A percentile compares a stretch with the other conserved stretches of the same genome.
Conservation (phyloP, 2,113 vertebrate genomes). For the Pantherophis guttatus region DNA sequence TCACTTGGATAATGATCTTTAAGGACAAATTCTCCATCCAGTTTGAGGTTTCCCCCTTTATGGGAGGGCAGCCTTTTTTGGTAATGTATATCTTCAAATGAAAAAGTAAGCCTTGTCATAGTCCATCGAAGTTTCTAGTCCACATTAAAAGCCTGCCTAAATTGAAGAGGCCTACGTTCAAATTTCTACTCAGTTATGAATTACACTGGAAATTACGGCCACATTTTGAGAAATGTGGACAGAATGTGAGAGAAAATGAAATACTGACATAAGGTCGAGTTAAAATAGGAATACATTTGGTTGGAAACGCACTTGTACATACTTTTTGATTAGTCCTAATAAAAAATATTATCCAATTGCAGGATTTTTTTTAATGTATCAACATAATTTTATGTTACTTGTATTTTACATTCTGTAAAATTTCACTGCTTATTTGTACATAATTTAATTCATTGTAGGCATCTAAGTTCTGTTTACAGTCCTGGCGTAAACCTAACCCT, state of each 20-base stretch:
- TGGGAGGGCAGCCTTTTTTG: neutral
- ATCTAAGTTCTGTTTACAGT: neutral
- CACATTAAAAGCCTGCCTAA: neutral
- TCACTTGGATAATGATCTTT: neutral
- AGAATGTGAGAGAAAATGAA: neutral
- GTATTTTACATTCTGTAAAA: neutral
- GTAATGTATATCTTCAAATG: neutral
- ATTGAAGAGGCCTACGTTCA: neutral
- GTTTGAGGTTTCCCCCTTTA: neutral
- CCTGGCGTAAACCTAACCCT: neutral
- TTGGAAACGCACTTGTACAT: neutral
- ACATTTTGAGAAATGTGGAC: neutral
- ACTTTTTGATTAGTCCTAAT: neutral
- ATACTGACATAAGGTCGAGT: neutral
- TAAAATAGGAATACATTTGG: neutral
- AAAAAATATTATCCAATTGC: neutral
- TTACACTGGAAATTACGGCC: neutral
- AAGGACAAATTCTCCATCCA: neutral
- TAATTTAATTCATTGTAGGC: no score
- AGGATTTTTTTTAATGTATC: neutral
- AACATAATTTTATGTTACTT: neutral
- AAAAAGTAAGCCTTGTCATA: neutral
- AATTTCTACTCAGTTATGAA: neutral
- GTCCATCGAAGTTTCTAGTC: neutral
- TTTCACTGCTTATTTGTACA: neutral